Evolutionary conservation across 2,113 vertebrate species (phyloP).

Genomic region (Ahaetulla prasina): DNA sequence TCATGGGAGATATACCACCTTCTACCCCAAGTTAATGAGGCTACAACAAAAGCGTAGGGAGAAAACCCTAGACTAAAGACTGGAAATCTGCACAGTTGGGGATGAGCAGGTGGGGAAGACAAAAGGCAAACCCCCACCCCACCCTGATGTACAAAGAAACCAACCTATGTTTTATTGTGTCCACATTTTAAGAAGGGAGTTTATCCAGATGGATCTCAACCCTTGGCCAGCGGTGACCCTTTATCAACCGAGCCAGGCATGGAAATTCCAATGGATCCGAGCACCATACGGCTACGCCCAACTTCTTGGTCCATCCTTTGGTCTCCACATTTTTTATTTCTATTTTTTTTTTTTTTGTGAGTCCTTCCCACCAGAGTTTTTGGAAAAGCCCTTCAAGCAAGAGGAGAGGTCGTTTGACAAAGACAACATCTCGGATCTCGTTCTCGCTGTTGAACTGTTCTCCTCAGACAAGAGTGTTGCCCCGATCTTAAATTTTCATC

Average conservation of each 20-base stretch:
- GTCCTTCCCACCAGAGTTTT: conserved; percentile 41
- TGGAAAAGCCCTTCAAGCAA: conserved; percentile 38
- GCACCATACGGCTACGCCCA: not conserved
- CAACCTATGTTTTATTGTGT: not conserved
- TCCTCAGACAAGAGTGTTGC: conserved; percentile 44
- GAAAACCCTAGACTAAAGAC: not conserved
- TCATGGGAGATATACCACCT: conserved; percentile 6
- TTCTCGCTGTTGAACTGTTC: conserved; percentile 47
- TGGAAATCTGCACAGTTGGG: conserved; percentile 15
- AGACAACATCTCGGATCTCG: conserved; percentile 56
- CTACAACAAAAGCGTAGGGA: fast-evolving
- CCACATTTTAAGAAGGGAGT: conserved; percentile 44
- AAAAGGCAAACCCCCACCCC: not conserved
- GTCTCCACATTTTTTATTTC: not conserved
- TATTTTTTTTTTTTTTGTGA: not conserved
- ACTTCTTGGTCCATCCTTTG: not conserved
- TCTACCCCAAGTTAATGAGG: conserved; percentile 28
- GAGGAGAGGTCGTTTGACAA: conserved; percentile 35
- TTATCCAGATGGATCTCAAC: conserved; percentile 43
- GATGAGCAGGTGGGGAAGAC: conserved; percentile 2
- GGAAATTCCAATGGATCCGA: not conserved
- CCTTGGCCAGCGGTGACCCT: conserved; percentile 38
- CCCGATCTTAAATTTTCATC: conserved; percentile 58
- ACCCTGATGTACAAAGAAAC: not conserved
- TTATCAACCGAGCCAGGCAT: conserved; percentile 16